These are phyloP conservation scores for Xyrauchen texanus DNA, from an alignment of 2,113 vertebrate species.

Conservation along the genomic window DNA sequence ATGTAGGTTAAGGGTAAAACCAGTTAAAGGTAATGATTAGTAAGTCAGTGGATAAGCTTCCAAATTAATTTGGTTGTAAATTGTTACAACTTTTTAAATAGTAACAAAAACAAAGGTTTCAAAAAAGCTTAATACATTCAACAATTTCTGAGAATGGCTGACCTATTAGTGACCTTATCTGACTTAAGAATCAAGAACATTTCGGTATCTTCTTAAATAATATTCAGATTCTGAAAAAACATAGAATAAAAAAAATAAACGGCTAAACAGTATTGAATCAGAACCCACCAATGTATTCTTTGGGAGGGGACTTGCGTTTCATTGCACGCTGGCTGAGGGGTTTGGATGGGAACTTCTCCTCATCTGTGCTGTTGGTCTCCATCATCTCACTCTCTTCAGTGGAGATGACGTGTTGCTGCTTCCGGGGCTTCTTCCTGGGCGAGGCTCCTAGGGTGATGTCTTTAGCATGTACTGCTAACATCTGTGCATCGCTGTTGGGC, in stretches of 20 bases:
- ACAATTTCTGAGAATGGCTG: too few species aligned
- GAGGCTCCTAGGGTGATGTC: conserved; percentile 83
- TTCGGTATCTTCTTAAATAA: too few species aligned
- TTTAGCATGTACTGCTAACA: conserved; percentile 16
- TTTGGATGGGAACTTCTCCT: conserved; percentile 87
- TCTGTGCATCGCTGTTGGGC: conserved; percentile 28
- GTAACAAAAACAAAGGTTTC: too few species aligned
- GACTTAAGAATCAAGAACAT: too few species aligned
- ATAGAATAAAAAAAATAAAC: background rate
- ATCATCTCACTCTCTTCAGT: conserved; percentile 98
- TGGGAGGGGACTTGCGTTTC: conserved; percentile 92
- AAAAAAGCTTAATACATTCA: too few species aligned
- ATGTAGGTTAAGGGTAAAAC: too few species aligned
- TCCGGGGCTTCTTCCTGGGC: conserved; percentile 94
- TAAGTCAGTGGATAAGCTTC: too few species aligned
- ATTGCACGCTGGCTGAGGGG: conserved; percentile 85
- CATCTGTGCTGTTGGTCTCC: conserved; percentile 97
- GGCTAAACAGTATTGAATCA: background rate
- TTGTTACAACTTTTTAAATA: too few species aligned
- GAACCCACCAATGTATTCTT: conserved; percentile 91
- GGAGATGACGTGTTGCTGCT: conserved; percentile 97
- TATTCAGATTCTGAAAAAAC: background rate
- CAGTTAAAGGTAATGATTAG: too few species aligned
- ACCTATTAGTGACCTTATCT: too few species aligned
- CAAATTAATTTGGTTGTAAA: too few species aligned